Base-by-base conservation (phyloP, 1,140 invertebrate species). In the Argopecten irradians region DNA sequence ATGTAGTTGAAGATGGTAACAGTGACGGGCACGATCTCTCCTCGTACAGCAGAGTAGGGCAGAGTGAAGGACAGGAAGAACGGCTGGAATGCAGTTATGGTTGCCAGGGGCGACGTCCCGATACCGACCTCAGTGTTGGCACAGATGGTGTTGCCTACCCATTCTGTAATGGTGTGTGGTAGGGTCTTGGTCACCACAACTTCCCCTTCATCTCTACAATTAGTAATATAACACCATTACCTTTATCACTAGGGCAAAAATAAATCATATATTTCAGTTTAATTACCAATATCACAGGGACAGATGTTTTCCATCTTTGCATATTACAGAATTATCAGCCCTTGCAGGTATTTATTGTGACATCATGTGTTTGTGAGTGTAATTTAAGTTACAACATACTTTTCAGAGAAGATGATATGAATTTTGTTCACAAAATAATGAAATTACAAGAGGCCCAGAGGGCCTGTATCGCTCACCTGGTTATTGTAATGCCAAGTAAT, bases 1-100 rank as follows among this genome's bases (percentile, higher is more conserved):
- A 98, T 96, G 92, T 99, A 98, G 95, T 99, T 99, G 95, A 98
- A 98, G 5, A 99, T 97, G 32, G 99, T 97, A 22, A 98, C 97
- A 83, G 98, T 97, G 88, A 99, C 96, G 0, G 98, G 97, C 83
- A 99, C 96, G 28, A 97, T 97, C 96, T 99, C 99, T 87, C 98
- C 98, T 85, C 97, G 96, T 88, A 98, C 97, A 1, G 99, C 97
- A 0, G 97, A 97, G 92, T 98, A 98, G 0, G 99, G 99, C 16
- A 99, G 96, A 93, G 98, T 97, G 32, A 98, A 95, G 0, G 97
- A 97, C 32, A 98, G 96, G 92, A 98, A 98, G 96, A 99, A 99
- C 9, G 98, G 97, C 93, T 98, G 97, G 93, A 98, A 98, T 0
- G 98, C 98, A 92, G 96, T 97, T 32, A 99, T 95, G 96, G 97